These are phyloP conservation scores for Zoanthus sansibaricus DNA, from an alignment of 92 coral and sea anemone species.

Conservation along the genomic window DNA sequence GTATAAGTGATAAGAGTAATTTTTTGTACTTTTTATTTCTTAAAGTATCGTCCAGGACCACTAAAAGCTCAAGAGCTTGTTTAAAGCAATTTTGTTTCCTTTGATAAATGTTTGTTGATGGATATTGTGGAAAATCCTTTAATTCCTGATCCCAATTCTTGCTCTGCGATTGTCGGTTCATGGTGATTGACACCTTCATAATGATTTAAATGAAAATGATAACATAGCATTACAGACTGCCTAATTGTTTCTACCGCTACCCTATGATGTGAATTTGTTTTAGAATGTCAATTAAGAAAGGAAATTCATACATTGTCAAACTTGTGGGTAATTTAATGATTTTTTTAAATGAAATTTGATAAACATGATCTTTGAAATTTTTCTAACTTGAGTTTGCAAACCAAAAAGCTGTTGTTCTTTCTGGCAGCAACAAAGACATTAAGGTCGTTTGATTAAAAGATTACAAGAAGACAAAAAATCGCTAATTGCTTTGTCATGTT, in stretches of 20 bases:
- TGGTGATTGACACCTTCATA: constrained; percentile 91
- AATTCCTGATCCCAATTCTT: constrained; percentile 72
- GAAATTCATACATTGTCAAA: constrained; percentile 62
- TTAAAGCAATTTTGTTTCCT: constrained; percentile 47
- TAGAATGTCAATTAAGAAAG: constrained; percentile 68
- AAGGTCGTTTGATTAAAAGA: constrained; percentile 8
- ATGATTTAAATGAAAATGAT: constrained; percentile 80
- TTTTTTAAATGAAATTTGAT: constrained; percentile 32
- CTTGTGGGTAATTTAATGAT: constrained; percentile 34
- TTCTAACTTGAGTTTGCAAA: neutral
- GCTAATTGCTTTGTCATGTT: constrained; percentile 5
- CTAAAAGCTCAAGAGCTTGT: constrained; percentile 39
- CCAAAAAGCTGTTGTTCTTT: constrained; percentile 12
- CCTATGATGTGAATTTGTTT: constrained; percentile 74
- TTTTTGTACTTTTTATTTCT: neutral
- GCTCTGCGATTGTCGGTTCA: constrained; percentile 67
- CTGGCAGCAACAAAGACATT: neutral
- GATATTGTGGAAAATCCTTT: constrained; percentile 89
- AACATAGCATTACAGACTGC: constrained; percentile 67
- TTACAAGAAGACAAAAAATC: neutral
- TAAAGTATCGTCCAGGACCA: constrained; percentile 18
- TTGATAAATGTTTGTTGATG: constrained; percentile 86
- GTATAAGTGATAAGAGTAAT: neutral
- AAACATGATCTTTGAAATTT: neutral
- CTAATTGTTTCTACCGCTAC: constrained; percentile 78